phyloP scores from a whole-genome alignment of 2,113 vertebrate genomes.

The Myrmophylax atrothorax region DNA sequence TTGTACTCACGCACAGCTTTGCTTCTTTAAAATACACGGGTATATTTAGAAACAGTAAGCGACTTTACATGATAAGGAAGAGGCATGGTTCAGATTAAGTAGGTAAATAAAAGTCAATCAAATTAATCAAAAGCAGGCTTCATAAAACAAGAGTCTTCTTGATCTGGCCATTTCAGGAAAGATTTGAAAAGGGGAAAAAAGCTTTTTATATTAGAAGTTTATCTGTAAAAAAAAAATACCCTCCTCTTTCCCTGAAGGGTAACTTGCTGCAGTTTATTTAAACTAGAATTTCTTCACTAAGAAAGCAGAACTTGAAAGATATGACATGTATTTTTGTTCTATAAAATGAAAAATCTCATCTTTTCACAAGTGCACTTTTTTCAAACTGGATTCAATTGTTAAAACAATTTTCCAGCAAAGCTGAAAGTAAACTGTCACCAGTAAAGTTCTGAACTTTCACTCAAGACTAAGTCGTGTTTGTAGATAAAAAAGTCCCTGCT shows the following conservation, averaged over 20 bases:
- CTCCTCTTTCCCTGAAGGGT: background rate
- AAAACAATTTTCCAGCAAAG: background rate
- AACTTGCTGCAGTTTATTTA: background rate
- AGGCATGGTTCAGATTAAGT: constrained; percentile 4
- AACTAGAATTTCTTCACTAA: background rate
- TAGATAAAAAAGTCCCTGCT: background rate
- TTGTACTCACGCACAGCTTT: background rate
- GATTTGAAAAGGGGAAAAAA: background rate
- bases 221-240: background rate
- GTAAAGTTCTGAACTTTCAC: background rate
- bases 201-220: background rate
- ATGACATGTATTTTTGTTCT: background rate
- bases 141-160: background rate
- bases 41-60: constrained; percentile 46
- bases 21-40: constrained; percentile 35
- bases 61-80: background rate
- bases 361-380: background rate
- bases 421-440: background rate
- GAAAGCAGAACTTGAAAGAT: background rate
- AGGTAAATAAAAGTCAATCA: background rate
- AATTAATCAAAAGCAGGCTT: constrained; percentile 5
- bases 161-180: background rate
- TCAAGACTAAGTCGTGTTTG: background rate
- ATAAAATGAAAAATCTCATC: background rate
- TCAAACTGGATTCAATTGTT: background rate